Evolutionary conservation across 2,797 vertebrate genomes (phyloP), one percentile per base, ranked within the genome.

Genomic region (Cynopterus sphinx): DNA sequence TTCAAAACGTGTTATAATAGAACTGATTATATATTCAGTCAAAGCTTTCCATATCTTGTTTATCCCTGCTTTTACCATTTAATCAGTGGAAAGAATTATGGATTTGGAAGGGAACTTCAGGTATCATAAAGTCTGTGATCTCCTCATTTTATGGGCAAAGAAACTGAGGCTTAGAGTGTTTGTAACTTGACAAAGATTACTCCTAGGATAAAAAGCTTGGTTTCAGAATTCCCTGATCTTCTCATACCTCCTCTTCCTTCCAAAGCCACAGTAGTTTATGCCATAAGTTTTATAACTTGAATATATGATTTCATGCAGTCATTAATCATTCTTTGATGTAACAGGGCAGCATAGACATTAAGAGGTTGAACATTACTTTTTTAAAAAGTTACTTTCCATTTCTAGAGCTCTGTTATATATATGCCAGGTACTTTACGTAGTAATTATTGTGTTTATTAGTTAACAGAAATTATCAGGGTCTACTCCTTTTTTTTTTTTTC

Each of bases 141-240:
- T 85, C 65, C 91, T 90, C 53, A 92, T 92, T 94, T 75, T 84
- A 63, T 94, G 28, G 55, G 53, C 77, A 26, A 92, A 87, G 49
- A 81, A 90, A 65, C 59, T 70, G 43, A 84, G 31, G 49, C 51
- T 73, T 9, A 73, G 53, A 89, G 24, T 53, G 39, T 22, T 51
- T 49, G 31, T 87, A 79, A 55, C 15, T 17, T 90, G 39, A 85
- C 15, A 55, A 59, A 75, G 26, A 19, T 84, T 90, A 83, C 65
- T 70, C 6, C 12, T 78, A 57, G 43, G 9, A 53, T 92, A 43
- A 90, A 59, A 65, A 84, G 12, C 65, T 78, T 93, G 57, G 31
- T 84, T 87, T 91, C 43, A 71, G 46, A 57, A 87, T 89, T 67
- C 70, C 4, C 6, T 26, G 41, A 1, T 75, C 8, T 86, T 73